Conservation (phyloP, 2,888 invertebrate genomes). For the Isoperla grammatica region DNA sequence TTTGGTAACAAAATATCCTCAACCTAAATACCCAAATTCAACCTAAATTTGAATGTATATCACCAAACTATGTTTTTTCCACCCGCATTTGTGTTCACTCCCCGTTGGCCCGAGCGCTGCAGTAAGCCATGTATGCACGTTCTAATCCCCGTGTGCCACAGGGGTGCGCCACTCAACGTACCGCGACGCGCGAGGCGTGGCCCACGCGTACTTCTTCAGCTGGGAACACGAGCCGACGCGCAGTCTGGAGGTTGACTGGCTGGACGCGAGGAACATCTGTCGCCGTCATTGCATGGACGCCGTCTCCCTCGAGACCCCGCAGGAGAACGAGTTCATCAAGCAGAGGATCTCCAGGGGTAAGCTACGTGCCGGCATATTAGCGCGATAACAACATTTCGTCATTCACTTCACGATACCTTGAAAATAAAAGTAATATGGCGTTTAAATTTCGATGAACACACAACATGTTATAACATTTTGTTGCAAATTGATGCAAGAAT, state of each 20-base stretch:
- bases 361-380: conserved; percentile 12
- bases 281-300: conserved; percentile 92
- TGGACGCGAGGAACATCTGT: conserved; percentile 86
- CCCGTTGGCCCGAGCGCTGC: too few relatives aligned
- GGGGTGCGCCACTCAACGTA: conserved; percentile 85
- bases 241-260: conserved; percentile 81
- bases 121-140: too few relatives aligned
- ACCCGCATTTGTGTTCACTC: too few relatives aligned
- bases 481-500: too few relatives aligned
- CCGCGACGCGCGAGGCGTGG: conserved; percentile 79
- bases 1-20: too few relatives aligned
- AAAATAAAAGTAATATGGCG: too few relatives aligned
- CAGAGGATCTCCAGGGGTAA: conserved; percentile 72
- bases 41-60: too few relatives aligned
- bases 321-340: conserved; percentile 86
- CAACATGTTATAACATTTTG: too few relatives aligned
- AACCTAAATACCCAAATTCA: too few relatives aligned
- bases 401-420: background rate
- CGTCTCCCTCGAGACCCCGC: conserved; percentile 83
- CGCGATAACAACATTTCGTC: background rate
- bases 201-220: conserved; percentile 91
- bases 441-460: too few relatives aligned
- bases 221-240: conserved; percentile 83
- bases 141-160: conserved; percentile 42
- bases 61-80: too few relatives aligned